Evolutionary conservation across 2,113 vertebrate genomes (phyloP).

Genomic region (Percina caprodes): DNA sequence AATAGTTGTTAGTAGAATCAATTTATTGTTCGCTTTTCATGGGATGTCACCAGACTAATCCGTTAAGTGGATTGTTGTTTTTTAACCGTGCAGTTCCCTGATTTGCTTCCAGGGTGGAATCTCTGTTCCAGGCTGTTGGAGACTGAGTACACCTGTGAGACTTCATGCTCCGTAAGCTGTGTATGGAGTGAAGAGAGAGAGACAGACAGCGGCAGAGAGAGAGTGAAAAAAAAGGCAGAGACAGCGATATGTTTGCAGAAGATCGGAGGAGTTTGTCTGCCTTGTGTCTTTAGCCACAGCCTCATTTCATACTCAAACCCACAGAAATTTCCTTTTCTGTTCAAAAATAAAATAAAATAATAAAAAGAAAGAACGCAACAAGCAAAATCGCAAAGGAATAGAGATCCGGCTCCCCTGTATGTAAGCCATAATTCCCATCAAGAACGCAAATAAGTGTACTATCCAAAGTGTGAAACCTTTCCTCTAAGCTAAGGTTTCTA

Average conservation of each 20-base stretch:
- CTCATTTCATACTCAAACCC: neutral
- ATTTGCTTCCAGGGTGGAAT: conserved; percentile 15
- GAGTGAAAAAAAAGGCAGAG: neutral
- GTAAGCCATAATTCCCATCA: too few species aligned
- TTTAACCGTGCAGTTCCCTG: neutral
- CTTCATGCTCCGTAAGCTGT: conserved; percentile 34
- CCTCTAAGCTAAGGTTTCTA: neutral
- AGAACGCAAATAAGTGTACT: neutral
- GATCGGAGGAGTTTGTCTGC: neutral
- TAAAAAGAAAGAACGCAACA: too few species aligned
- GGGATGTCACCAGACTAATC: neutral
- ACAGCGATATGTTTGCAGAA: neutral
- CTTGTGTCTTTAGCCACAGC: neutral
- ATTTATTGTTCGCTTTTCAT: neutral
- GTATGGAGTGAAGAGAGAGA: neutral
- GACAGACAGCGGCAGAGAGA: neutral
- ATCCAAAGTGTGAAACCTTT: neutral
- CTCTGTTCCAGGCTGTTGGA: conserved; percentile 36
- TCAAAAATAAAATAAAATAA: too few species aligned
- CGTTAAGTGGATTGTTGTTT: neutral
- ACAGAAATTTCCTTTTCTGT: too few species aligned
- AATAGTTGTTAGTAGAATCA: neutral
- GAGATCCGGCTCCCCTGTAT: too few species aligned
- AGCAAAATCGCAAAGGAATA: too few species aligned
- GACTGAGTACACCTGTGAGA: conserved; percentile 33